Percentiles rank a stretch among this genome's conserved stretches.
phyloP scores from a whole-genome alignment of 2,797 vertebrate species.

The Poeciliopsis gracilis region DNA sequence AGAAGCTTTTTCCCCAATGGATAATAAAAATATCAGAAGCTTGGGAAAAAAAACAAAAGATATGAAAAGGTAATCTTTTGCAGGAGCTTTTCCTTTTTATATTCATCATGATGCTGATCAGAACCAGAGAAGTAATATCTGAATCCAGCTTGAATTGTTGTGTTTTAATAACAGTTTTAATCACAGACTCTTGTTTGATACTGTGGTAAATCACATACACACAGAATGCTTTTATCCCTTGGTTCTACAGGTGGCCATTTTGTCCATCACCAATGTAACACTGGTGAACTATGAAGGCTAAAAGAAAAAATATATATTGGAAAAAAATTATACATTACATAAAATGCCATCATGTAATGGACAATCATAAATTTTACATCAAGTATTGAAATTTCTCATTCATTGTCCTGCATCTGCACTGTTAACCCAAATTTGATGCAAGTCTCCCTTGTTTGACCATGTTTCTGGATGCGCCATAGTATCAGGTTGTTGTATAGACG shows the following conservation, averaged over 20 bases:
- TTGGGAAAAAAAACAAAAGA: neutral
- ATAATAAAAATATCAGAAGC: neutral
- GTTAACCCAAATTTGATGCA: neutral
- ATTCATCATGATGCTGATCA: neutral
- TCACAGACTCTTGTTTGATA: neutral
- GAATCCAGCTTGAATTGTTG: neutral
- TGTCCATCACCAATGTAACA: neutral
- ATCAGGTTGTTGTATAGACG: conserved; percentile 17
- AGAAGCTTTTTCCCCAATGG: neutral
- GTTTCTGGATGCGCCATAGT: neutral
- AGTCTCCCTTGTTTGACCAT: neutral
- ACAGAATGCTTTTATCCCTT: neutral
- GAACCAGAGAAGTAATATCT: neutral
- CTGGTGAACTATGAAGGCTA: neutral
- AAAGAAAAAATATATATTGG: neutral
- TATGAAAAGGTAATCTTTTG: neutral
- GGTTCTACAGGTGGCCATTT: neutral
- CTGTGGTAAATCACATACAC: neutral
- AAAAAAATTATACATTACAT: neutral
- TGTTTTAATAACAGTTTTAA: neutral
- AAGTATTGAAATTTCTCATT: neutral
- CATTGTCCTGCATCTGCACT: neutral
- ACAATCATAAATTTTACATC: neutral
- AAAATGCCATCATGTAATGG: neutral
- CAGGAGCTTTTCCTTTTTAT: neutral